Base-by-base conservation (phyloP, 2,888 invertebrate species). In the Sminthurides aquaticus region DNA sequence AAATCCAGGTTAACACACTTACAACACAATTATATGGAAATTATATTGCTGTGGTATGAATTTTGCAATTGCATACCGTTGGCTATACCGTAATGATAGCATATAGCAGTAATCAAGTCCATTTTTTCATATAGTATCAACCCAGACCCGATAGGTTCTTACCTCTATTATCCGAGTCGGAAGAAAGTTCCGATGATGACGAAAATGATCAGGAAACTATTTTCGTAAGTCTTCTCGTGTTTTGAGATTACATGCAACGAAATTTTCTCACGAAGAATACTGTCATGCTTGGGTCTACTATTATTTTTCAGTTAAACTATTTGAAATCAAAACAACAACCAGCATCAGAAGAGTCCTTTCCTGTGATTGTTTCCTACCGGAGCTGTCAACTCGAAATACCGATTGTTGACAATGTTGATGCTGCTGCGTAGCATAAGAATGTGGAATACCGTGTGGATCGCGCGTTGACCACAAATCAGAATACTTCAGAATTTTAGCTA, bases 1-100 rank as follows among this genome's bases (percentile, higher is more conserved):
- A 64, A 59, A 58, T 64, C 29, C 59, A 59, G 29, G 64, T 64
- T 22, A 59, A 11, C n/a, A n/a, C n/a, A n/a, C n/a, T n/a, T n/a
- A n/a, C n/a, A n/a, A n/a, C n/a, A n/a, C n/a, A n/a, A 25, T n/a
- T 57, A 43, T 58, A n/a, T n/a, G n/a, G n/a, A n/a, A n/a, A n/a
- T n/a, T n/a, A n/a, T n/a, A n/a, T n/a, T n/a, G n/a, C n/a, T n/a
- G n/a, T n/a, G n/a, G n/a, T n/a, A n/a, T n/a, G n/a, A n/a, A n/a
- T n/a, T n/a, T n/a, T n/a, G n/a, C n/a, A n/a, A n/a, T n/a, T n/a
- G n/a, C n/a, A n/a, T n/a, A n/a, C n/a, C n/a, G n/a, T n/a, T n/a
- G n/a, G n/a, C n/a, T n/a, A n/a, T n/a, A n/a, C n/a, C n/a, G n/a
- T n/a, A n/a, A n/a, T n/a, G n/a, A n/a, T n/a, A n/a, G n/a, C n/a